phyloP scores from a whole-genome alignment of 2,797 vertebrate genomes.

The Hypotaenidia okinawae region DNA sequence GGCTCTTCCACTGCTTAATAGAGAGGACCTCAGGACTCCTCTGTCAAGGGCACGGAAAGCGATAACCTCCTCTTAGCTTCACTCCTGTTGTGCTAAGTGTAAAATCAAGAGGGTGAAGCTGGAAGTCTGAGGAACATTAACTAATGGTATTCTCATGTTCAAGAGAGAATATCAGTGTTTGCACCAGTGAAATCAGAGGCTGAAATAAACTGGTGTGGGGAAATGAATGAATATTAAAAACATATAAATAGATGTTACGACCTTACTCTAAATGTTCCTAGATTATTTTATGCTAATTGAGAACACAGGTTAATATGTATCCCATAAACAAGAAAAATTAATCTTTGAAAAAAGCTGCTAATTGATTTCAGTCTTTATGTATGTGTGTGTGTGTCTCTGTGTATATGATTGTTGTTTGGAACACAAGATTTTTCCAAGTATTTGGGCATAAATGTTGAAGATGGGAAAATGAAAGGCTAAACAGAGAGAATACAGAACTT shows the following conservation, averaged over 20 bases:
- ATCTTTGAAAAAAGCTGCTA: neutral
- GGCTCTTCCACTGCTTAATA: neutral
- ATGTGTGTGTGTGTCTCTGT: too few species aligned
- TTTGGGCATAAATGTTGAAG: neutral
- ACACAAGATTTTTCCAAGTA: neutral
- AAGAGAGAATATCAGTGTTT: neutral
- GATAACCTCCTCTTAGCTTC: neutral
- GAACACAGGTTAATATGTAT: neutral
- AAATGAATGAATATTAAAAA: neutral
- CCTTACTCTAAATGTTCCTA: neutral
- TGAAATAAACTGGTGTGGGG: neutral
- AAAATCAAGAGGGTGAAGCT: neutral
- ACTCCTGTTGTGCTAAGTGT: neutral
- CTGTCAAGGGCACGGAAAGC: neutral
- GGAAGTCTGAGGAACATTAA: neutral
- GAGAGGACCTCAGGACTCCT: neutral
- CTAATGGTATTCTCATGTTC: neutral
- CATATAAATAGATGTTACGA: rapidly evolving
- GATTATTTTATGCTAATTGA: neutral
- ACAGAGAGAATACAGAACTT: neutral
- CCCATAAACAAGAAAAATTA: neutral
- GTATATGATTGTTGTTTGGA: neutral
- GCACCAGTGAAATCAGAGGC: neutral
- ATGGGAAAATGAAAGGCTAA: neutral
- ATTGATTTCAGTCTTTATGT: neutral